phyloP scores from a whole-genome alignment of 2,888 invertebrate genomes.

The Schrankia costaestrigalis region DNA sequence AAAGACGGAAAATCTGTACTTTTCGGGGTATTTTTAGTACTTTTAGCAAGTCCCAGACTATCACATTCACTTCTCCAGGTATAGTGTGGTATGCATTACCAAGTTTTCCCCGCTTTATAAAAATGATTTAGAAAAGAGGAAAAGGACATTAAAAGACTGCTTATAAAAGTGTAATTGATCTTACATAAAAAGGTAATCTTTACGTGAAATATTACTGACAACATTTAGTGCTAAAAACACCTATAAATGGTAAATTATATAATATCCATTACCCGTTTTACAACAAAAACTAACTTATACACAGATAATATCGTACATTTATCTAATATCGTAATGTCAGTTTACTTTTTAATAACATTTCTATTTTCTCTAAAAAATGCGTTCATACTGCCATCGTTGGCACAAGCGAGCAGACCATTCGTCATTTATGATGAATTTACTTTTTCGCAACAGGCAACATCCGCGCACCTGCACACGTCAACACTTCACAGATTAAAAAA shows the following conservation, averaged over 20 bases:
- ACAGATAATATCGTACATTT: constrained; percentile 5
- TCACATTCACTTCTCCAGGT: too few relatives aligned
- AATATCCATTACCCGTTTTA: background rate
- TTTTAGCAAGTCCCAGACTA: too few relatives aligned
- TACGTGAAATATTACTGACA: too few relatives aligned
- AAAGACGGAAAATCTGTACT: too few relatives aligned
- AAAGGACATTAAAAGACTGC: too few relatives aligned
- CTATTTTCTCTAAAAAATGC: constrained; percentile 16
- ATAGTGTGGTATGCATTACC: too few relatives aligned
- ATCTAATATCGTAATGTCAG: constrained; percentile 6
- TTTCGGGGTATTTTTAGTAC: too few relatives aligned
- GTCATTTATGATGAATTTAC: constrained; percentile 62
- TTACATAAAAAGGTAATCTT: too few relatives aligned
- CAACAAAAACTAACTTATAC: background rate
- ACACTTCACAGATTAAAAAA: constrained; percentile 42
- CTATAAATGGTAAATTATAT: background rate
- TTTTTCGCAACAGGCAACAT: constrained; percentile 49
- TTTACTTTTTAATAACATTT: constrained; percentile 15
- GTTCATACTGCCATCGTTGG: constrained; percentile 23
- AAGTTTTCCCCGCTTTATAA: too few relatives aligned
- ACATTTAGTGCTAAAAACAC: too few relatives aligned
- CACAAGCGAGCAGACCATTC: constrained; percentile 40
- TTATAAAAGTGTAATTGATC: too few relatives aligned
- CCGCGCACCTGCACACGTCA: constrained; percentile 54
- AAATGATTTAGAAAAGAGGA: too few relatives aligned